Base-by-base conservation (phyloP, 2,113 vertebrate species). In the Chionis minor region DNA sequence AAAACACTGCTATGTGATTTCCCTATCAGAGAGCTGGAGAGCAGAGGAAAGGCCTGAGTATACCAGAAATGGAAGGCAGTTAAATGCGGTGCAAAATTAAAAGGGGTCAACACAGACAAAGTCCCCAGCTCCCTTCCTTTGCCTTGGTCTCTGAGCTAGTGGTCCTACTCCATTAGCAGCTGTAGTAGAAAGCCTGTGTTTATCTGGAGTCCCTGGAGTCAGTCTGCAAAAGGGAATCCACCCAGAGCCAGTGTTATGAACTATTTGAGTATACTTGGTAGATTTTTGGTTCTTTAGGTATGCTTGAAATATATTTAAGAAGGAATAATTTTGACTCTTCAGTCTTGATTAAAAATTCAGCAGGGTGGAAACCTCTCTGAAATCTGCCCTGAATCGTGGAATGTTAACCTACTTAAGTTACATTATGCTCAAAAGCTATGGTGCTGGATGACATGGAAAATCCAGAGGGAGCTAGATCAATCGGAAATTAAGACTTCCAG, bases 401-500 rank as follows among this genome's bases (percentile, higher is more conserved):
- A 91, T 85, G 69, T 81, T 95, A 96, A 95, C 89, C 95, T 97
- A 96, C 70, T 94, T 96, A 91, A 91, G 58, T 51, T 94, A 44
- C 55, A 94, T 95, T 94, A 87, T 87, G 73, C 74, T 95, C 66
- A 96, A 89, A 95, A 95, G 75, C 87, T 91, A 14, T 88, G 70
- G 65, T 70, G 54, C 33, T 94, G 74, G 38, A 93, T 94, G 95
- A 92, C 80, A 95, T 81, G 49, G 71, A 83, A 92, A 94, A 69
- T 86, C 94, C 92, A 93, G 56, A 88, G 96, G 94, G 88, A 96
- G 65, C 13, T 45, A 97, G 94, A 97, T 95, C 95, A 97, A 95
- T 94, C 91, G 92, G 92, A 94, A 96, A 94, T 94, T 96, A 96
- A 97, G 79, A 84, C 63, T 96, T 96, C 94, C 92, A 94, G 92